Conservation (phyloP, 2,797 vertebrate genomes). For the Petrocephalus sullivani region DNA sequence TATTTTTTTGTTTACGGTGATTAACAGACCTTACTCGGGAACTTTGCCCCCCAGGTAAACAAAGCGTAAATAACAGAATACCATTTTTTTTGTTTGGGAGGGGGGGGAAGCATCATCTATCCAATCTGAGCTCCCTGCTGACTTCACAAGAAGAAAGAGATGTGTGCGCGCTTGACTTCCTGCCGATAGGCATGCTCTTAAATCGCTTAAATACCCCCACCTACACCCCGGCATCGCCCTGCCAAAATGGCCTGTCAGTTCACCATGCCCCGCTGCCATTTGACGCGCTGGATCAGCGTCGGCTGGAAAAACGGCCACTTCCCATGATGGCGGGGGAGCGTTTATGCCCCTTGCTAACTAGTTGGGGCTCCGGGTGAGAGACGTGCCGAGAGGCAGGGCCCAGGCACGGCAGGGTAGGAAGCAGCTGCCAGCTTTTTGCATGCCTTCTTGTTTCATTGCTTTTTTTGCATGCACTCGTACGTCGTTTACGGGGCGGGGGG, state of each 20-base stretch:
- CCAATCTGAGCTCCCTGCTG: neutral
- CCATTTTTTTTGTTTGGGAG: neutral
- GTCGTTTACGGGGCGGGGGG: neutral
- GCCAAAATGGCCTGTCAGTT: conserved; percentile 32
- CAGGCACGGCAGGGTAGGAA: neutral
- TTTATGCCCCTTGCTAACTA: conserved; percentile 15
- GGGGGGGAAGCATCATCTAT: neutral
- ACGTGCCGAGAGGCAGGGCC: conserved; percentile 24
- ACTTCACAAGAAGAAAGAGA: neutral
- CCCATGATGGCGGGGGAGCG: conserved; percentile 27
- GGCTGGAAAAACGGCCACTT: conserved; percentile 7
- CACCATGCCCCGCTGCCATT: conserved; percentile 30
- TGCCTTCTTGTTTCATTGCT: neutral
- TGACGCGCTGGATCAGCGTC: conserved; percentile 14
- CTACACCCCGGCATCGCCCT: neutral
- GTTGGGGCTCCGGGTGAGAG: conserved; percentile 28
- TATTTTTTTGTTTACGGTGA: neutral
- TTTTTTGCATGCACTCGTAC: neutral
- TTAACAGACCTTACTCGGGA: neutral
- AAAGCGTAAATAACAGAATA: neutral
- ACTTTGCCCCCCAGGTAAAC: neutral
- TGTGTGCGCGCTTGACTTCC: neutral
- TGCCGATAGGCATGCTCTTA: neutral
- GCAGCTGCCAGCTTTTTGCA: neutral
- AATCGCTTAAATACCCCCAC: neutral